Evolutionary conservation across 2,888 invertebrate genomes (phyloP).

Genomic region (Pterobdella sp.): DNA sequence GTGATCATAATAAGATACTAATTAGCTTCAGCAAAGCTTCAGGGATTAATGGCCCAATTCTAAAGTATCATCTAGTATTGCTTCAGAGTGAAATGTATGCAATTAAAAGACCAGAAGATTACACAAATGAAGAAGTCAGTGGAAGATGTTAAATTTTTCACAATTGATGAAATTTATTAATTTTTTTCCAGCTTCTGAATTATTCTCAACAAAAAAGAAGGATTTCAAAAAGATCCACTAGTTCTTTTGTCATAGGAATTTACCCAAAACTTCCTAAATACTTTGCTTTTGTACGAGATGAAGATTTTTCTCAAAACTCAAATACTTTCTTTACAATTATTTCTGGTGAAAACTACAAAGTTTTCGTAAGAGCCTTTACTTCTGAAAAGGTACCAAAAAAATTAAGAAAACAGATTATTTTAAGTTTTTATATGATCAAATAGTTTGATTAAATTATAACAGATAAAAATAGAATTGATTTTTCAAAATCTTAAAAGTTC

Average conservation of each 20-base stretch:
- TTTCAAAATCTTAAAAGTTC: not conserved
- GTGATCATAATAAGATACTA: constrained; percentile 35
- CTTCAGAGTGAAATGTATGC: constrained; percentile 64
- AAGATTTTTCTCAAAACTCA: not conserved
- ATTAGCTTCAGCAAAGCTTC: constrained; percentile 59
- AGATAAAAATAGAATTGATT: too few relatives aligned
- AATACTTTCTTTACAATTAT: not conserved
- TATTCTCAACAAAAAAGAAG: not conserved
- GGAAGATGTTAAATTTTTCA: not conserved
- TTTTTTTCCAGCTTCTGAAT: not conserved
- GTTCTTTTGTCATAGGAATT: not conserved
- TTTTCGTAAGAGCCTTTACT: constrained; percentile 83
- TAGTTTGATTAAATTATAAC: too few relatives aligned
- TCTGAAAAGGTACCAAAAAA: constrained; percentile 85
- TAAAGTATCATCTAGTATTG: constrained; percentile 89
- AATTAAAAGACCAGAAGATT: constrained; percentile 76
- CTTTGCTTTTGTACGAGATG: not conserved
- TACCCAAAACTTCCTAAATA: not conserved
- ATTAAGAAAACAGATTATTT: constrained; percentile 45
- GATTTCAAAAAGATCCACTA: not conserved
- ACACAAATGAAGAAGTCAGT: constrained; percentile 43
- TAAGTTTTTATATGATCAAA: not conserved
- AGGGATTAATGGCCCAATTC: constrained; percentile 94
- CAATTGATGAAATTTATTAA: not conserved
- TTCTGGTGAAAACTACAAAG: constrained; percentile 61